Percentiles rank a stretch among this genome's conserved stretches.
These are phyloP conservation scores for Amphimedon queenslandica DNA, from an alignment of 37 sponge, comb jelly and placozoan genomes.

Conservation along the genomic window DNA sequence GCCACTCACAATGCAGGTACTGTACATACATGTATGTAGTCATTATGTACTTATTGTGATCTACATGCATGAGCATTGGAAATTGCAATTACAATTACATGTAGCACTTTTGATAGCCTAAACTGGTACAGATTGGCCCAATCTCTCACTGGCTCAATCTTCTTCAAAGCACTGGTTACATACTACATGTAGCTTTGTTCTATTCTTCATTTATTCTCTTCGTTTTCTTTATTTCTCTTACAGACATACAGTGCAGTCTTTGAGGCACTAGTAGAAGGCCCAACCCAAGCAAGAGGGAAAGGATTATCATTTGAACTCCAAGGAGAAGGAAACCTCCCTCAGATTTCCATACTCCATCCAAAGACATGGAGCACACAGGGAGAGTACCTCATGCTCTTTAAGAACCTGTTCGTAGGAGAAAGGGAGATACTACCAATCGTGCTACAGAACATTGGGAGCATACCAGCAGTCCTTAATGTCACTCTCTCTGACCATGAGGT, in stretches of 20 bases:
- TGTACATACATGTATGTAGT: neutral
- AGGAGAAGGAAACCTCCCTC: constrained; percentile 95
- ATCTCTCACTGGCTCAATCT: too few species aligned
- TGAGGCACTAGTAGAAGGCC: constrained; percentile 64
- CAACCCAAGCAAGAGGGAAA: constrained; percentile 23
- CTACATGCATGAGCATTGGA: too few species aligned
- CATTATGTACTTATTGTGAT: neutral
- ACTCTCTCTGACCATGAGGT: constrained; percentile 25
- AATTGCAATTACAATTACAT: too few species aligned
- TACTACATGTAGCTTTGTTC: too few species aligned
- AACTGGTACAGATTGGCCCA: too few species aligned
- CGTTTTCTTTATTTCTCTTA: too few species aligned
- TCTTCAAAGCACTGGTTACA: too few species aligned
- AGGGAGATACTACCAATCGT: constrained; percentile 64
- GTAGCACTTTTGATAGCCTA: too few species aligned
- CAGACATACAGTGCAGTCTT: constrained; percentile 60
- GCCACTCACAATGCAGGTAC: constrained; percentile 84
- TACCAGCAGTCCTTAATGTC: constrained; percentile 57
- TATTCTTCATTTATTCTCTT: neutral
- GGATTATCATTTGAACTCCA: constrained; percentile 85
- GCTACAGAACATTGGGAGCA: constrained; percentile 75
- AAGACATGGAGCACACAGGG: constrained; percentile 58
- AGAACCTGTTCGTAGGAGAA: constrained; percentile 67
- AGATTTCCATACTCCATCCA: constrained; percentile 73
- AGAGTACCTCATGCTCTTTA: constrained; percentile 73